Base-by-base conservation (phyloP, 2,888 invertebrate species). In the Biston stratarius region DNA sequence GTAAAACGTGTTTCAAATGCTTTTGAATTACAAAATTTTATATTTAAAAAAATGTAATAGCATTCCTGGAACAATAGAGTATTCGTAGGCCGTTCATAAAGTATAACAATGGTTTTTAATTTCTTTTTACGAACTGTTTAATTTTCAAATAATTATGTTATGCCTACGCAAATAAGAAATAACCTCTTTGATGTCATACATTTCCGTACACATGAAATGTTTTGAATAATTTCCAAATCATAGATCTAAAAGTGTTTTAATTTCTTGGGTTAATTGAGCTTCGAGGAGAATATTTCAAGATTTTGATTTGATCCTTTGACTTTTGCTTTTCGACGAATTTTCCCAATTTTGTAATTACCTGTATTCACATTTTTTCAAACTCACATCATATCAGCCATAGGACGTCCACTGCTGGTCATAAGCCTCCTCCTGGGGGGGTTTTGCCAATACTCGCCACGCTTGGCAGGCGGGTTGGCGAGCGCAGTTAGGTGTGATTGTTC, bases 111-210 rank as follows among this genome's bases (percentile, higher is more conserved):
- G 11, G 40, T 42, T 24, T 55, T 40, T 55, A 24, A 42, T 40
- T 40, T 53, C 40, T 40, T 53, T 53, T 15, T 42, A 55, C 42
- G 8, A 42, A 55, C 15, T 42, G 55, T 55, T 42, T 52, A 52
- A 55, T 12, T 55, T 42, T 24, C 15, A 2, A 6, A 42, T 55
- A 55, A 55, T 55, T 55, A 42, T 53, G 1, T 38, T 52, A 24
- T 12, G 7, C 55, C 55, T 42, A 40, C 40, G 55, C 55, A 42
- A 55, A 15, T 24, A 24, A 40, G 14, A 14, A 42, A 55, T 15
- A 55, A 55, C 40, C 55, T 24, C 11, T 55, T 55, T 55, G 55
- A 55, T 24, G 55, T 55, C 24, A 55, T 11, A 7, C 15, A 10
- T 52, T 36, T 9, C 52, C 12, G 34, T 14, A 24, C 42, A 40